Evolutionary conservation across 2,113 vertebrate species (phyloP), one percentile per base, ranked within the genome.

Genomic region (Pollachius pollachius): DNA sequence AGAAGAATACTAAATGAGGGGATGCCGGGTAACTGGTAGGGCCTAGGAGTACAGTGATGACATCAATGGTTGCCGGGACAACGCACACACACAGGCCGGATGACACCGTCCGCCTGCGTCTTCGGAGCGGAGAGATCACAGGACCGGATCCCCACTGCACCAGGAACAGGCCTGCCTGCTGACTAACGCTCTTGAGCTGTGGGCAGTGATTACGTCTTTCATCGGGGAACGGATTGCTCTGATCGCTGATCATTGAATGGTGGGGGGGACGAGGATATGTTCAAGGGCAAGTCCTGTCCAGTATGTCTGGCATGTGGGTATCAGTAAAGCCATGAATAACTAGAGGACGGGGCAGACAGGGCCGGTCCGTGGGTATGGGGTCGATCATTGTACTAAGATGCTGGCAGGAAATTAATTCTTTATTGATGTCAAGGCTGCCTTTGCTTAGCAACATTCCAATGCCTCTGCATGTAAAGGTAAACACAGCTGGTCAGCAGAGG

Each of bases 11-110:
- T 78, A 80, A 79, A 78, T 70, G 74, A 82, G 75, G 77, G 34
- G 67, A 76, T 62, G 71, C 58, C 77, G 58, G 52, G 72, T 80
- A 85, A 71, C 78, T 84, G 80, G 80, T 72, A 74, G 19, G 6
- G 59, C 17, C 2, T 5, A 17, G 75, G 80, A 75, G 78, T 77
- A 80, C 68, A 79, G 76, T 85, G 74, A 84, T 92, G 89, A 91
- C 89, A 89, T 92, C 89, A 91, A 75, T 86, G 78, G 89, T 92
- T 82, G 71, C 85, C 75, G 62, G 83, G 88, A 74, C 81, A 84
- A 92, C 86, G 30, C 58, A 68, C 71, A 78, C 81, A 48, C 41
- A 48, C 41, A 48, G 70, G 81, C 77, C 18, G 77, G 81, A 89
- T 87, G 84, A 90, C 85, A 89, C 85, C 88, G 88, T 84, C 79